phyloP scores from a whole-genome alignment of 1,140 invertebrate species.

The Drosophila teissieri region DNA sequence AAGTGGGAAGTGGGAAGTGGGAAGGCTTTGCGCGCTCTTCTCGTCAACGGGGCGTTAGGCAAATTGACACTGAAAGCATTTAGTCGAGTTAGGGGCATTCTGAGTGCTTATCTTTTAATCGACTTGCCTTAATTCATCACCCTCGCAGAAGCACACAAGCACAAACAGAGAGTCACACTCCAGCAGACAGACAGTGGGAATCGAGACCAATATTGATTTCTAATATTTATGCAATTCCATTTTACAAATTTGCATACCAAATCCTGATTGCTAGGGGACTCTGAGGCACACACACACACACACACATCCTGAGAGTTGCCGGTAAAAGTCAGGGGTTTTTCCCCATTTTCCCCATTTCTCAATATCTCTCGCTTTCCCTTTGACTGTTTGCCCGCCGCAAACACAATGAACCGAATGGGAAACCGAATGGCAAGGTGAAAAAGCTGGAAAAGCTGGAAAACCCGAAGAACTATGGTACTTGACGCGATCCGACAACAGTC shows the following conservation, averaged over 20 bases:
- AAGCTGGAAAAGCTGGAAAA: conserved; percentile 14
- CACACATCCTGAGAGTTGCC: conserved; percentile 41
- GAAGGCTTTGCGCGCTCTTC: conserved; percentile 39
- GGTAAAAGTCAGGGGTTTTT: conserved; percentile 43
- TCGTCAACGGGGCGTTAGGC: conserved; percentile 46
- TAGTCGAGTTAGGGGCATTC: conserved; percentile 57
- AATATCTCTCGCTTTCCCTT: conserved; percentile 35
- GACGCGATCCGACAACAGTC: conserved; percentile 77
- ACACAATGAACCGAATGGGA: conserved; percentile 34
- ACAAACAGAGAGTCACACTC: background rate
- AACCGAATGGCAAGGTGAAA: background rate
- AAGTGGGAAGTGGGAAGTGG: too few relatives aligned
- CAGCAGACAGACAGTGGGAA: background rate
- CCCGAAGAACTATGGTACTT: conserved; percentile 59
- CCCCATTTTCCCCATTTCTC: conserved; percentile 3
- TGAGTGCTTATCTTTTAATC: conserved; percentile 72
- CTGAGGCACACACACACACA: conserved; percentile 43
- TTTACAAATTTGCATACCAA: conserved; percentile 80
- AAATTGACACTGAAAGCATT: conserved; percentile 77
- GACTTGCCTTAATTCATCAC: conserved; percentile 49
- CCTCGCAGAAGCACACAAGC: background rate
- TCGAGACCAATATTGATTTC: conserved; percentile 75
- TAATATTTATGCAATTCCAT: conserved; percentile 83
- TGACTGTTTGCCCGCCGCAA: conserved; percentile 47
- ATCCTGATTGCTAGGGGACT: conserved; percentile 81